Evolutionary conservation across 1,140 invertebrate genomes (phyloP), one percentile per base, ranked within the genome.

Genomic region (Neuroterus valhalla): DNA sequence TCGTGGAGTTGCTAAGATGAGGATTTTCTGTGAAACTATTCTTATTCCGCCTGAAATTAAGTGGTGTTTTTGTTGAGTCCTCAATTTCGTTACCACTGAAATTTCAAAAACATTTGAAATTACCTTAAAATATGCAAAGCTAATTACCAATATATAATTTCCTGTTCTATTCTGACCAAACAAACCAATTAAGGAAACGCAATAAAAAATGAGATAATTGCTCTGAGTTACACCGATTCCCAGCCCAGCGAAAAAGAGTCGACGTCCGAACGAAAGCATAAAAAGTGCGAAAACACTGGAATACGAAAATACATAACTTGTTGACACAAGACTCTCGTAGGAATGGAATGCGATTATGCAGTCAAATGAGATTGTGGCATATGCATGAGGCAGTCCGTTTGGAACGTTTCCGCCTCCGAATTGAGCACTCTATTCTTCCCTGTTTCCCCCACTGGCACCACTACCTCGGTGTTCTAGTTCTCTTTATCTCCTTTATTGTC

Each of bases 301-400:
- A 79, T 79, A 78, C 75, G 78, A 79, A 87, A 84, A 86, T 87
- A 83, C 85, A 86, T 89, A 88, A 89, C 87, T 89, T 89, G 87
- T 89, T 89, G 88, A 89, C 88, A 89, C 82, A 83, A 83, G 79
- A 80, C 87, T 88, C 86, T 87, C 88, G 77, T 70, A 76, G 82
- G 87, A 82, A 78, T 82, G 74, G 79, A 85, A 88, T 85, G 82
- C 85, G 86, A 89, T 90, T 90, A 90, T 85, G 87, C 83, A 90
- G 89, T 90, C 89, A 90, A 90, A 90, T 90, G 89, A 89, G 88
- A 89, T 89, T 89, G 87, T 90, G 87, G 87, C 88, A 90, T 90
- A 90, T 90, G 89, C 87, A 90, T 90, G 88, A 89, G 79, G 78
- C 81, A 79, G 76, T 76, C 75, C 83, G 81, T 81, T 77, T 50